Base-by-base conservation (phyloP, 2,797 vertebrate species). In the Manis javanica region DNA sequence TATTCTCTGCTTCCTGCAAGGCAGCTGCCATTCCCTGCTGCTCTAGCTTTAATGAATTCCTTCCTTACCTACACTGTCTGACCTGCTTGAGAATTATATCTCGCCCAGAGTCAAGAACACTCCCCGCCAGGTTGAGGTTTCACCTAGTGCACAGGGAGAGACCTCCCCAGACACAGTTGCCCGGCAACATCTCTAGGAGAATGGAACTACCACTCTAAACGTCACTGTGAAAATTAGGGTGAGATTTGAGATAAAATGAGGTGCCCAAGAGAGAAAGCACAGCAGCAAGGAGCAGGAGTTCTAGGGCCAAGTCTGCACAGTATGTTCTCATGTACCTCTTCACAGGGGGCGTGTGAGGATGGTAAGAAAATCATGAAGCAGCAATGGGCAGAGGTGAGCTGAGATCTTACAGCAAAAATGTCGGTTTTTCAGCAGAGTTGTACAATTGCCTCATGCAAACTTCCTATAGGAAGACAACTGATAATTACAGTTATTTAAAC, bases 381-480 rank as follows among this genome's bases (percentile, higher is more conserved):
- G 31, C 10, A 71, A 14, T 24, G 46, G 46, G 55, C 71, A 66
- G 12, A 16, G 39, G 23, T 4, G 14, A 24, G 51, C 34, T 26
- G 49, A 55, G 51, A 31, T 21, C 61, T 3, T 1, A 16, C 19
- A 75, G 46, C 10, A 57, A 31, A 57, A 21, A 1, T 0, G 2
- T 1, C 31, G 31, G 37, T 29, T 37, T 29, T 24, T 29, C 37
- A 81, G 49, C 21, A 34, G 8, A 14, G 23, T 71, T 81, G 57
- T 23, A 34, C 0, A 12, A 18, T 42, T 72, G 18, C 72, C 57
- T 71, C 49, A 29, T 34, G n/a, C 2, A 51, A 46, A 63, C 7
- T 37, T 3, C 26, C 66, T 9, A 31, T 2, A 63, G 13, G 34
- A 3, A 90, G 57, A 51, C 13, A 34, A 57, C 0, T 1, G 26